phyloP scores from a whole-genome alignment of 2,797 vertebrate genomes.

The Myotis vivesi region DNA sequence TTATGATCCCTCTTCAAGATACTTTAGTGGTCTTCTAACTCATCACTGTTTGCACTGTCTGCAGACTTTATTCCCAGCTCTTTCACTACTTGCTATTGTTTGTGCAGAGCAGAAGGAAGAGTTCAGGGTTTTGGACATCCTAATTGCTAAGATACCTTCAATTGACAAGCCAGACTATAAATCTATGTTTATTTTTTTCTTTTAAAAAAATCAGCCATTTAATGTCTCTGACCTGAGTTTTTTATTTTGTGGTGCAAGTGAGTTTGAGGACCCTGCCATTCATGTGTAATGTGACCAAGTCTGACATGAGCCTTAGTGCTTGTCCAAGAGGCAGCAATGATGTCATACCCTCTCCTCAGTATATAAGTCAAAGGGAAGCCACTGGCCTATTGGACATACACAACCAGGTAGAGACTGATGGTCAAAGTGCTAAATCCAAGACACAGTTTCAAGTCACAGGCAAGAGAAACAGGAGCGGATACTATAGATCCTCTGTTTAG shows the following conservation, averaged over 20 bases:
- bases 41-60: background rate
- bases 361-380: background rate
- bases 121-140: background rate
- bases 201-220: background rate
- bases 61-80: background rate
- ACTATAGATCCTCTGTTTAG: background rate
- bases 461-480: background rate
- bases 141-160: background rate
- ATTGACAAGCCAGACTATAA: slow-evolving; percentile 33
- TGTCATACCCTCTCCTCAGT: background rate
- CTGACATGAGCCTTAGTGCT: background rate
- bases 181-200: background rate
- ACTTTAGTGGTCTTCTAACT: background rate
- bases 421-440: background rate
- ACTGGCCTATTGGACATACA: background rate
- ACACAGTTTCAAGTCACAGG: background rate
- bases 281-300: background rate
- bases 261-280: slow-evolving; percentile 1
- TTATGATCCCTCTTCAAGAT: background rate
- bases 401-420: background rate
- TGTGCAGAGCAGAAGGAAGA: background rate
- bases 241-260: background rate
- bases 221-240: slow-evolving; percentile 20
- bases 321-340: background rate
- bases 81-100: background rate